Evolutionary conservation across 2,797 vertebrate species (phyloP).

Genomic region (Steatocranus sp.): DNA sequence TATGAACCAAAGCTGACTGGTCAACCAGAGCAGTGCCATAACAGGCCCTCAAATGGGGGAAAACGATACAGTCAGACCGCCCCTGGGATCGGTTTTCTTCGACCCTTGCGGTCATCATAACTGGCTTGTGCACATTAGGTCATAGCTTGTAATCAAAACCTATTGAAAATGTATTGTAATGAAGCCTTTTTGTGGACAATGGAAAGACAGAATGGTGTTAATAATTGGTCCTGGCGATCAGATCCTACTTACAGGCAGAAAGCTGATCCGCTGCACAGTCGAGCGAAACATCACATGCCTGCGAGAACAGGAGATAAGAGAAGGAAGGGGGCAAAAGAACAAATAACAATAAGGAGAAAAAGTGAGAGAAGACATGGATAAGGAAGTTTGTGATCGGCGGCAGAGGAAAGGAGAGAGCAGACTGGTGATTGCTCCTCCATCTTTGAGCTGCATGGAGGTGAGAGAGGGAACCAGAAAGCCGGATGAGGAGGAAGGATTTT

Average conservation of each 20-base stretch:
- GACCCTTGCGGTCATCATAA: conserved; percentile 40
- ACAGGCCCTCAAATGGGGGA: conserved; percentile 21
- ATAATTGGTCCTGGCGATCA: conserved; percentile 54
- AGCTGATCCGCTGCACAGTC: conserved; percentile 75
- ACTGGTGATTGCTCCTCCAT: conserved; percentile 16
- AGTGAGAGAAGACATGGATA: conserved; percentile 10
- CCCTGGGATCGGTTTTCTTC: conserved; percentile 30
- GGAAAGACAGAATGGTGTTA: conserved; percentile 46
- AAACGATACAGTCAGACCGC: conserved; percentile 38
- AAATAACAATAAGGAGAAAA: neutral
- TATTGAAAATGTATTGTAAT: conserved; percentile 42
- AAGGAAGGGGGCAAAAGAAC: neutral
- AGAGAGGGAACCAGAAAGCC: conserved; percentile 8
- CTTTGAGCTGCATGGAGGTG: conserved; percentile 28
- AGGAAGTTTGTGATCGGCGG: conserved; percentile 12
- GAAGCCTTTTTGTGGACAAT: conserved; percentile 35
- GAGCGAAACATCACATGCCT: conserved; percentile 82
- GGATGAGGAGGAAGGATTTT: conserved; percentile 17
- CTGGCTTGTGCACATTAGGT: conserved; percentile 18
- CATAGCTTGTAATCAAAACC: conserved; percentile 52
- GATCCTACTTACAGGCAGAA: conserved; percentile 79
- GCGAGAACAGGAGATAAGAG: conserved; percentile 26
- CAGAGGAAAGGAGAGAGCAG: conserved; percentile 28
- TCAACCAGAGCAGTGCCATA: conserved; percentile 39
- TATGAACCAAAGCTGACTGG: conserved; percentile 49